A percentile compares a stretch with the other conserved stretches of the same genome.
Conservation (phyloP, 2,888 invertebrate genomes). For the Sarcophaga variegata region DNA sequence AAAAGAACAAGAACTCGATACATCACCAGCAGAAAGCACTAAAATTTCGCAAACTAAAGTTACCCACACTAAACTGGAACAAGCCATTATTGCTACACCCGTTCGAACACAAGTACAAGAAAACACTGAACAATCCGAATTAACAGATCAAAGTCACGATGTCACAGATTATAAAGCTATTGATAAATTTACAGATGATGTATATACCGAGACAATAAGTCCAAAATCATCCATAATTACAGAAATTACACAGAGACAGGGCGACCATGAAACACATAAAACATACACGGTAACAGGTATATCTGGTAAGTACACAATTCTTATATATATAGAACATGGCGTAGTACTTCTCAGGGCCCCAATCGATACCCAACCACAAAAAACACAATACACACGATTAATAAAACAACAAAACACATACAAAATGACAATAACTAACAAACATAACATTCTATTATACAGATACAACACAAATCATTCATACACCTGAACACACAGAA, state of each 20-base stretch:
- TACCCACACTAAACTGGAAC: constrained; percentile 6
- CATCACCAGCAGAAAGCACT: background rate
- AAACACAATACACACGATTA: constrained; percentile 78
- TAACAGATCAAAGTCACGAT: background rate
- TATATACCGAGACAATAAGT: constrained; percentile 39
- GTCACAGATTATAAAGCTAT: constrained; percentile 40
- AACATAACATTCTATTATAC: constrained; percentile 76
- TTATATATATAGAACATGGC: constrained; percentile 77
- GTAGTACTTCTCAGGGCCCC: constrained; percentile 77
- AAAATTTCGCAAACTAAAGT: background rate
- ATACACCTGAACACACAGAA: constrained; percentile 80
- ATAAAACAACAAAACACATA: constrained; percentile 73
- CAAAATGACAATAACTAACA: constrained; percentile 74
- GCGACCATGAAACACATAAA: constrained; percentile 56
- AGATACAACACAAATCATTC: constrained; percentile 80
- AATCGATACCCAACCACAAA: constrained; percentile 71
- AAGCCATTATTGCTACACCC: background rate
- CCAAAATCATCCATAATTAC: constrained; percentile 45
- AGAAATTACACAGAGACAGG: constrained; percentile 59
- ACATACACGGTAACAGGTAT: constrained; percentile 70
- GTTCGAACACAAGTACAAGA: constrained; percentile 10
- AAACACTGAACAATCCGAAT: constrained; percentile 12
- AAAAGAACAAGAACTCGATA: constrained; percentile 23
- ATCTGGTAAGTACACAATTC: constrained; percentile 74
- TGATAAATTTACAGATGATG: constrained; percentile 60